Percentiles rank a stretch among this genome's conserved stretches.
phyloP scores from a whole-genome alignment of 1,140 invertebrate genomes.

The Dufourea novaeangliae region DNA sequence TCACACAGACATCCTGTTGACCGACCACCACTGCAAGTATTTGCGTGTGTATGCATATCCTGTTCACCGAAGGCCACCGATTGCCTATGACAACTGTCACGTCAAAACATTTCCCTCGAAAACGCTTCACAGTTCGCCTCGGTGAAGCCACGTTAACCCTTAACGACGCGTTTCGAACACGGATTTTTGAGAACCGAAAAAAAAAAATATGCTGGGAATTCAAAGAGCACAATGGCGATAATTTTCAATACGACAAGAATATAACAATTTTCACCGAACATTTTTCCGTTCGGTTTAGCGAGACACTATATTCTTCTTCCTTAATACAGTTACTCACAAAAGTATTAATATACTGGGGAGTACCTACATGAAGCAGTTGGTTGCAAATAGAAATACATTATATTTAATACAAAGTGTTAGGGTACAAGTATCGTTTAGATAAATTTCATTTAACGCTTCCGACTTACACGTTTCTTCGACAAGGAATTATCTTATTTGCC shows the following conservation, averaged over 20 bases:
- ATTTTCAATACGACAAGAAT: constrained; percentile 1
- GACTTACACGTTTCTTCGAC: no score
- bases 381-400: no score
- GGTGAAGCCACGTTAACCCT: constrained; percentile 5
- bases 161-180: constrained; percentile 18
- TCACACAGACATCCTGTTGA: constrained; percentile 35
- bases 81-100: constrained; percentile 44
- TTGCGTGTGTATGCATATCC: not conserved
- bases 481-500: no score
- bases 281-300: not conserved
- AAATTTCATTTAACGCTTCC: no score
- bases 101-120: constrained; percentile 46
- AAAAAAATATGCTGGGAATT: constrained; percentile 2
- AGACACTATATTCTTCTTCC: no score
- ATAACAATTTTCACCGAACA: not conserved
- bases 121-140: constrained; percentile 2
- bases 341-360: no score
- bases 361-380: no score
- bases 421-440: no score
- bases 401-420: no score
- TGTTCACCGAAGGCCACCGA: constrained; percentile 27
- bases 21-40: constrained; percentile 24
- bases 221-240: not conserved
- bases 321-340: no score
- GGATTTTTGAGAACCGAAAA: not conserved